Percentiles rank a stretch among this genome's conserved stretches.
Evolutionary conservation across 2,888 invertebrate genomes (phyloP).

Genomic region (Nomada goodeniana): DNA sequence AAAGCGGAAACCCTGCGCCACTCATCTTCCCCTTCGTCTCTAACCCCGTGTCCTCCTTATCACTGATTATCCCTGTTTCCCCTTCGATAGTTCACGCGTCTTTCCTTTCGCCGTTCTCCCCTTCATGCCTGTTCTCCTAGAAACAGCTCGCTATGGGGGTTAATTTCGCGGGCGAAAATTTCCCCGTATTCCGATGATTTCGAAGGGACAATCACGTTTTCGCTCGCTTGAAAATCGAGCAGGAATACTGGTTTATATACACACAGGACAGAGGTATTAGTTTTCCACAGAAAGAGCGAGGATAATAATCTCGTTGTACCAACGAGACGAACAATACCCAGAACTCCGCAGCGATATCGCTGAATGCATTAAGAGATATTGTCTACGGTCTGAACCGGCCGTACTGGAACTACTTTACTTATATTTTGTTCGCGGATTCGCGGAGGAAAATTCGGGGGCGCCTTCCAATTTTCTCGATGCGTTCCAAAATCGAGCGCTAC

Average conservation of each 20-base stretch:
- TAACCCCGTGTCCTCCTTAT: conserved; percentile 9
- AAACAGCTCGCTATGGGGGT: conserved; percentile 6
- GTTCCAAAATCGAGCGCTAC: background rate
- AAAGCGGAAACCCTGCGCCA: conserved; percentile 37
- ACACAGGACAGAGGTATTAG: background rate
- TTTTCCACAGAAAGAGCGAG: background rate
- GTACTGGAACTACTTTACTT: conserved; percentile 9
- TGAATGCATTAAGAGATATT: conserved; percentile 14
- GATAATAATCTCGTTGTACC: background rate
- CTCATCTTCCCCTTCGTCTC: background rate
- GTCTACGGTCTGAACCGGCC: conserved; percentile 13
- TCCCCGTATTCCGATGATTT: background rate
- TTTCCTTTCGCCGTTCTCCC: background rate
- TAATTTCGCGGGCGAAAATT: background rate
- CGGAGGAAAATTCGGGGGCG: conserved; percentile 16
- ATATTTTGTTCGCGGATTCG: conserved; percentile 1
- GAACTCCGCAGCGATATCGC: conserved; percentile 12
- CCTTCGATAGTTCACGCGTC: background rate
- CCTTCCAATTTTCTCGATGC: conserved; percentile 20
- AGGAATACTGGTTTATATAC: too few relatives aligned
- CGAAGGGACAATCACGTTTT: background rate
- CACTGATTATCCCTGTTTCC: conserved; percentile 34
- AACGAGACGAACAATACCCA: background rate
- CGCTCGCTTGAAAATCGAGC: too few relatives aligned
- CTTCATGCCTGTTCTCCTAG: background rate